phyloP scores from a whole-genome alignment of 2,113 vertebrate species.

The Poecilia latipinna region DNA sequence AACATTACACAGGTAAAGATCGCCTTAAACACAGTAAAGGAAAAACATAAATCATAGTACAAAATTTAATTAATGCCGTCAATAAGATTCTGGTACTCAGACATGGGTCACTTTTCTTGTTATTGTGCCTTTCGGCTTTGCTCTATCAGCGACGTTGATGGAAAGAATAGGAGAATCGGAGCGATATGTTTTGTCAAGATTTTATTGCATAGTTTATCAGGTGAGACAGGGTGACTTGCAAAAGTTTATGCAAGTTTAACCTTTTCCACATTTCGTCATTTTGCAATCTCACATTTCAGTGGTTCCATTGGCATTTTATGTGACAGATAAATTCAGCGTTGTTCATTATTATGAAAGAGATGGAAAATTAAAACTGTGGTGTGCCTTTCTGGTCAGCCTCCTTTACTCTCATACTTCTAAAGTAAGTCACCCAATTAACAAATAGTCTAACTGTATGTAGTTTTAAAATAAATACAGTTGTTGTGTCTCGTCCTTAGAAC shows the following conservation, averaged over 20 bases:
- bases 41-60: background rate
- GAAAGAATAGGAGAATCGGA: background rate
- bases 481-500: too few relatives aligned
- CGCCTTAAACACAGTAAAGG: background rate
- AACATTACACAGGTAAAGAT: background rate
- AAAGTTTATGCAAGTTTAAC: background rate
- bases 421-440: too few relatives aligned
- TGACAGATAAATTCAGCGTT: too few relatives aligned
- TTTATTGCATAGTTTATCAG: constrained; percentile 1
- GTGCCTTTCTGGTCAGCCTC: too few relatives aligned
- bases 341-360: too few relatives aligned
- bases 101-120: constrained; percentile 12
- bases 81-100: background rate
- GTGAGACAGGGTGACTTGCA: background rate
- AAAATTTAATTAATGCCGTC: constrained; percentile 10
- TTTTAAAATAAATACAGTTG: too few relatives aligned
- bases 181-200: background rate
- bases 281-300: background rate
- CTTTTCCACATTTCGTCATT: background rate
- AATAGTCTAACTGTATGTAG: too few relatives aligned
- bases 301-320: too few relatives aligned
- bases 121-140: constrained; percentile 3
- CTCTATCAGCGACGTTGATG: background rate
- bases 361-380: too few relatives aligned
- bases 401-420: too few relatives aligned